These are phyloP conservation scores for Sussaba pulchella DNA, from an alignment of 2,888 invertebrate species.

Conservation along the genomic window DNA sequence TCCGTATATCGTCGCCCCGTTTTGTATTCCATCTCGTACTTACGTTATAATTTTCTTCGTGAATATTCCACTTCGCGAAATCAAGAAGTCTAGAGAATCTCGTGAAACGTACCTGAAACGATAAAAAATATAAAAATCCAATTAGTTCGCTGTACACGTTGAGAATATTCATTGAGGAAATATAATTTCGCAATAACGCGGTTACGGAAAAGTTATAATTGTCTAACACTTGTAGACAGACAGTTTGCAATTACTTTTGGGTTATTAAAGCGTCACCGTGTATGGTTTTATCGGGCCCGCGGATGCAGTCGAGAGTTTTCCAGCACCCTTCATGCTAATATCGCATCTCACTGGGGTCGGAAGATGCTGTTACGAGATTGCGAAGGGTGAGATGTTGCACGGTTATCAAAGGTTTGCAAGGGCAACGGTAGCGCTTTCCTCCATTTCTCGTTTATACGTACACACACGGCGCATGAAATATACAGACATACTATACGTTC, in stretches of 20 bases:
- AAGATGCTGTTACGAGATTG: conserved; percentile 28
- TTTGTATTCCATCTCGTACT: conserved; percentile 51
- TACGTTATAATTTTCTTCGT: conserved; percentile 28
- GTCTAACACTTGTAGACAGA: conserved; percentile 4
- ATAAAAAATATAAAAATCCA: conserved; percentile 42
- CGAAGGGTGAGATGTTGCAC: conserved; percentile 55
- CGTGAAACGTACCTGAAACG: conserved; percentile 65
- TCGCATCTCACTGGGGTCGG: conserved; percentile 31
- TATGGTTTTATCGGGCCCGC: background rate
- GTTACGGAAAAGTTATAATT: conserved; percentile 27
- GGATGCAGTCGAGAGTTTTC: conserved; percentile 31
- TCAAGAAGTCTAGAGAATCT: conserved; percentile 19
- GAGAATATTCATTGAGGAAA: background rate
- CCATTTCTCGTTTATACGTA: conserved; percentile 28
- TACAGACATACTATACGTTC: conserved; percentile 11
- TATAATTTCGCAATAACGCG: conserved; percentile 2
- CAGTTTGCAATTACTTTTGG: conserved; percentile 24
- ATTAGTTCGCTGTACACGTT: conserved; percentile 27
- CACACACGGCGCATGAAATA: conserved; percentile 21
- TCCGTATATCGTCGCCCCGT: background rate
- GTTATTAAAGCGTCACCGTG: conserved; percentile 45
- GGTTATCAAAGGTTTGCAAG: conserved; percentile 79
- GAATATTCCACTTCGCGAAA: background rate
- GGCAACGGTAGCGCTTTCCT: conserved; percentile 70
- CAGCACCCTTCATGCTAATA: conserved; percentile 38